These are phyloP conservation scores for Cryptocephalus primarius DNA, from an alignment of 2,888 invertebrate species.

Conservation along the genomic window DNA sequence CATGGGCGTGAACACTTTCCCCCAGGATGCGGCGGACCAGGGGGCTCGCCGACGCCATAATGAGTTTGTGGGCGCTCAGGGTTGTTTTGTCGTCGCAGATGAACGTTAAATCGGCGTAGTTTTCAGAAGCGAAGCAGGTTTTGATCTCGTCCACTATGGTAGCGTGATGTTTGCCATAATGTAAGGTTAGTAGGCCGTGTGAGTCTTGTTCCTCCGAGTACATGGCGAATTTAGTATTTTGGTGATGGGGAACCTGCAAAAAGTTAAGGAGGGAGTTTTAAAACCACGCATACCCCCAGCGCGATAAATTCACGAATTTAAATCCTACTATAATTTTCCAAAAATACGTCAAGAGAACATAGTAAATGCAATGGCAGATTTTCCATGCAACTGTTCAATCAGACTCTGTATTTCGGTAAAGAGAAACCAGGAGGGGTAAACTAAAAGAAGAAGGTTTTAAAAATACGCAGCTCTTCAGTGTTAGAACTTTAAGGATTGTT, in stretches of 20 bases:
- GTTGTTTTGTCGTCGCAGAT: constrained; percentile 77
- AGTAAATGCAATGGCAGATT: no score
- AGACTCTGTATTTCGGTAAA: no score
- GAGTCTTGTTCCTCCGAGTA: constrained; percentile 43
- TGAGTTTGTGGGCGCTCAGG: constrained; percentile 72
- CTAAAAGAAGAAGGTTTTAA: no score
- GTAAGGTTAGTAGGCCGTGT: constrained; percentile 75
- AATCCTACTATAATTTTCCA: no score
- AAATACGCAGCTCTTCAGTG: no score
- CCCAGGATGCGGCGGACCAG: constrained; percentile 68
- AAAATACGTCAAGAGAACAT: no score
- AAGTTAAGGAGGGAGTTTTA: not conserved
- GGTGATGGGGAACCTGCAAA: constrained; percentile 26
- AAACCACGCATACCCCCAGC: no score
- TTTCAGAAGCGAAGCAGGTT: constrained; percentile 77
- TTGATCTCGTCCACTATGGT: constrained; percentile 84
- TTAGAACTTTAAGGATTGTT: no score
- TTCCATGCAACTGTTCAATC: no score
- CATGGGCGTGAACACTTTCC: constrained; percentile 58
- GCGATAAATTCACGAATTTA: no score
- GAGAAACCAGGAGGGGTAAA: no score
- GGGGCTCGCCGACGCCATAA: constrained; percentile 80
- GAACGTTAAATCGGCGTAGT: constrained; percentile 77
- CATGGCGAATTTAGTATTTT: constrained; percentile 38
- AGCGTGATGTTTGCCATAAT: constrained; percentile 89